Conservation (phyloP, 2,113 vertebrate species). For the Verasper variegatus region DNA sequence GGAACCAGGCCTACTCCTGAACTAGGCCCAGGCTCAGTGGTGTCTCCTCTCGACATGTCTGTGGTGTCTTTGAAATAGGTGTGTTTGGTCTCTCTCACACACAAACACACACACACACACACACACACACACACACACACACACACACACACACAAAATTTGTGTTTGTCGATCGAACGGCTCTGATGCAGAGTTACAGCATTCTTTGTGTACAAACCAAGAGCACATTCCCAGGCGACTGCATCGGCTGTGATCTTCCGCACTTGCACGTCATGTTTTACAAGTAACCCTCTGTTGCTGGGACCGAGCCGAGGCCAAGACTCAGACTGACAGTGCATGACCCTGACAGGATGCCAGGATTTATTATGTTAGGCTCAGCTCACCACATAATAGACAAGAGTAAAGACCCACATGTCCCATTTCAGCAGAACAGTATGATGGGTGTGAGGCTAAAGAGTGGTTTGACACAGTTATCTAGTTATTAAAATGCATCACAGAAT, state of each 20-base stretch:
- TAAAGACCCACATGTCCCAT: conserved; percentile 28
- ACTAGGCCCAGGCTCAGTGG: conserved; percentile 80
- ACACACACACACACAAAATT: conserved; percentile 33
- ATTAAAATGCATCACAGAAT: conserved; percentile 26
- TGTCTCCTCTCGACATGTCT: conserved; percentile 69
- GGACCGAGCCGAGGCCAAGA: conserved; percentile 12
- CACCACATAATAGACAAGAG: conserved; percentile 45
- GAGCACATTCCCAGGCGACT: conserved; percentile 61
- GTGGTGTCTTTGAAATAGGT: conserved; percentile 60
- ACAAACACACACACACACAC: conserved; percentile 8
- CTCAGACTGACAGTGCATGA: conserved; percentile 49
- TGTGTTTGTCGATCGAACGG: conserved; percentile 59
- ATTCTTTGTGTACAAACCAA: conserved; percentile 67
- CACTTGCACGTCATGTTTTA: conserved; percentile 68
- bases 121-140: conserved; percentile 3
- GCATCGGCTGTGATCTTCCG: conserved; percentile 55
- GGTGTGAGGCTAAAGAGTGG: conserved; percentile 20
- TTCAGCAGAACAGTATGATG: conserved; percentile 10
- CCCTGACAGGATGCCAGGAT: conserved; percentile 44
- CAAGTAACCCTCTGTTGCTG: conserved; percentile 55
- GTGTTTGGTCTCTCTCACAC: conserved; percentile 19
- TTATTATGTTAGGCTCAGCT: conserved; percentile 58
- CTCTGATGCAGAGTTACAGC: conserved; percentile 73
- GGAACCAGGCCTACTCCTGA: conserved; percentile 74
- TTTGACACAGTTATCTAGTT: conserved; percentile 22